phyloP scores from a whole-genome alignment of 2,888 invertebrate species.

The Cyaniris semiargus region DNA sequence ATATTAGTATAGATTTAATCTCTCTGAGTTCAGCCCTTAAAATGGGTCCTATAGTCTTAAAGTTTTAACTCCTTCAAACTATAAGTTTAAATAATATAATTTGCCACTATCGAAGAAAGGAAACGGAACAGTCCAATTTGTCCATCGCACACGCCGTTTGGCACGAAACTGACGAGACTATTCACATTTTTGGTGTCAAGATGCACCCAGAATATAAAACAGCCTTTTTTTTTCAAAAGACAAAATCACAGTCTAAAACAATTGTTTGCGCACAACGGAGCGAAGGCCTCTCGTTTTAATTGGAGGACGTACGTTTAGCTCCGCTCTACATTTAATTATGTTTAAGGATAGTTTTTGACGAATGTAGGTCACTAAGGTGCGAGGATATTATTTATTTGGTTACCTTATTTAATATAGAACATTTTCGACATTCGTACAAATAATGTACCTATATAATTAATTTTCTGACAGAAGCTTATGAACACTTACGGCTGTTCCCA shows the following conservation, averaged over 20 bases:
- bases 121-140: constrained; percentile 1
- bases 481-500: too few species aligned
- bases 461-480: too few species aligned
- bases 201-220: constrained; percentile 35
- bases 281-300: constrained; percentile 35
- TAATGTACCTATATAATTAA: too few species aligned
- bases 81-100: neutral
- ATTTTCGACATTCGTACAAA: too few species aligned
- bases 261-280: constrained; percentile 33
- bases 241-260: constrained; percentile 33
- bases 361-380: constrained; percentile 28
- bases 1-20: too few species aligned
- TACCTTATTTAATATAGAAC: neutral
- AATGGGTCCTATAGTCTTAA: too few species aligned
- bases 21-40: too few species aligned
- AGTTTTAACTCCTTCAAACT: neutral
- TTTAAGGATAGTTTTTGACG: constrained; percentile 30
- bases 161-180: neutral
- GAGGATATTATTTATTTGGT: neutral
- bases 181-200: constrained; percentile 31
- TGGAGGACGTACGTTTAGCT: constrained; percentile 34
- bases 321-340: constrained; percentile 31
- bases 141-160: neutral
- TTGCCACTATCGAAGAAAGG: neutral
- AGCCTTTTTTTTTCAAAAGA: constrained; percentile 33